Evolutionary conservation across 2,888 invertebrate species (phyloP).

Genomic region (Conistra vaccinii): DNA sequence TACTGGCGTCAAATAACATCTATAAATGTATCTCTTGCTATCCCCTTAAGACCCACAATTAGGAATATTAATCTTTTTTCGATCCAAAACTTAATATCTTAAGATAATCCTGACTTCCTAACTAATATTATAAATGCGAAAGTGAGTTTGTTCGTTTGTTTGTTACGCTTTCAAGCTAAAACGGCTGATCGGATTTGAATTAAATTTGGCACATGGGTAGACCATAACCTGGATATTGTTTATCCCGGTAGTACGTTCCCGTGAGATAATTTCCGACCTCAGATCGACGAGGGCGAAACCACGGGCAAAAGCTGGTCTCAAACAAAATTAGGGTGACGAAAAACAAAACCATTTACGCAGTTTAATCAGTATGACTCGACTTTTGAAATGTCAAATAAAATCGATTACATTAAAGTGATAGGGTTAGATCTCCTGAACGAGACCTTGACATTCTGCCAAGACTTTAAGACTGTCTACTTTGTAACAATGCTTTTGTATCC

Average conservation of each 20-base stretch:
- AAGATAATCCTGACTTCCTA: not conserved
- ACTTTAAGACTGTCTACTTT: slow-evolving; percentile 3
- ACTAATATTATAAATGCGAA: no score
- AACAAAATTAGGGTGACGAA: slow-evolving; percentile 3
- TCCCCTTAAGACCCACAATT: not conserved
- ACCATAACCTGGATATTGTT: no score
- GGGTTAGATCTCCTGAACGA: slow-evolving; percentile 16
- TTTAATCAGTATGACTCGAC: slow-evolving; percentile 33
- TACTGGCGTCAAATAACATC: no score
- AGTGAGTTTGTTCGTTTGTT: no score
- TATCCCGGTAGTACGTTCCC: no score
- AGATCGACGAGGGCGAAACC: no score
- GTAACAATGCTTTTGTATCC: not conserved
- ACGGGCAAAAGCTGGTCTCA: not conserved
- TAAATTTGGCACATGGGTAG: no score
- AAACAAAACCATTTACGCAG: slow-evolving; percentile 27
- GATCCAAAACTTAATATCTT: not conserved
- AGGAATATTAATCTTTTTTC: not conserved
- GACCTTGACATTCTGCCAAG: slow-evolving; percentile 33
- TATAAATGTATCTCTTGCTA: no score
- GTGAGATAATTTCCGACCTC: no score
- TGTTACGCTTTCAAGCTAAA: no score
- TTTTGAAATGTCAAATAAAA: slow-evolving; percentile 34
- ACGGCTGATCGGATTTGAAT: no score
- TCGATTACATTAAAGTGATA: slow-evolving; percentile 32